Percentiles rank a stretch among this genome's conserved stretches.
These are phyloP conservation scores for Sesia apiformis DNA, from an alignment of 2,888 invertebrate genomes.

Conservation along the genomic window DNA sequence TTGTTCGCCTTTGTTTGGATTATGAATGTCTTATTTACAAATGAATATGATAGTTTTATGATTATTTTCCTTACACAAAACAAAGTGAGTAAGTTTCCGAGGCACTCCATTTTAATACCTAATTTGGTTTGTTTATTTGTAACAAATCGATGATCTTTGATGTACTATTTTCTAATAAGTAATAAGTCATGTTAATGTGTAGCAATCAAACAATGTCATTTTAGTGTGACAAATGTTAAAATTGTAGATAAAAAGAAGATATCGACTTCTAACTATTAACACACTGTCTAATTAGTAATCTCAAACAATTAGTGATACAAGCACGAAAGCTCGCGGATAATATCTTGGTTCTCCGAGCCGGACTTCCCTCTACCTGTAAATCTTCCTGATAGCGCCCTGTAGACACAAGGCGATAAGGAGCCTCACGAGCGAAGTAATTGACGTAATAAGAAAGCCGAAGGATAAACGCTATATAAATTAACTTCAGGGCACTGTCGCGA, in stretches of 20 bases:
- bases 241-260: background rate
- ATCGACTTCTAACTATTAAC: conserved; percentile 1
- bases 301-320: conserved; percentile 30
- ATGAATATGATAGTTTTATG: conserved; percentile 1
- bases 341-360: conserved; percentile 26
- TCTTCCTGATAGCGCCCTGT: conserved; percentile 46
- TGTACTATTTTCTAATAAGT: too few relatives aligned
- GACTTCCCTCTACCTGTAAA: conserved; percentile 50
- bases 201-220: background rate
- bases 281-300: conserved; percentile 22
- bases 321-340: conserved; percentile 27
- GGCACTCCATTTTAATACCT: too few relatives aligned
- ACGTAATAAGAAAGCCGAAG: conserved; percentile 53
- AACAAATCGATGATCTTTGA: too few relatives aligned
- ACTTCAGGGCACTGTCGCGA: conserved; percentile 11
- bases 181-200: too few relatives aligned
- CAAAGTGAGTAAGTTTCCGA: background rate
- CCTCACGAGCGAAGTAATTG: conserved; percentile 59
- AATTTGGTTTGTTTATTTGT: too few relatives aligned
- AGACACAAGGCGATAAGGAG: conserved; percentile 45
- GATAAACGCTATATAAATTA: conserved; percentile 11
- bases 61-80: background rate
- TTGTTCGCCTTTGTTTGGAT: conserved; percentile 18
- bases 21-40: conserved; percentile 9
- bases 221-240: background rate